Percentiles rank a stretch among this genome's conserved stretches.
Evolutionary conservation across 2,113 vertebrate genomes (phyloP).

Genomic region (Tursiops truncatus): DNA sequence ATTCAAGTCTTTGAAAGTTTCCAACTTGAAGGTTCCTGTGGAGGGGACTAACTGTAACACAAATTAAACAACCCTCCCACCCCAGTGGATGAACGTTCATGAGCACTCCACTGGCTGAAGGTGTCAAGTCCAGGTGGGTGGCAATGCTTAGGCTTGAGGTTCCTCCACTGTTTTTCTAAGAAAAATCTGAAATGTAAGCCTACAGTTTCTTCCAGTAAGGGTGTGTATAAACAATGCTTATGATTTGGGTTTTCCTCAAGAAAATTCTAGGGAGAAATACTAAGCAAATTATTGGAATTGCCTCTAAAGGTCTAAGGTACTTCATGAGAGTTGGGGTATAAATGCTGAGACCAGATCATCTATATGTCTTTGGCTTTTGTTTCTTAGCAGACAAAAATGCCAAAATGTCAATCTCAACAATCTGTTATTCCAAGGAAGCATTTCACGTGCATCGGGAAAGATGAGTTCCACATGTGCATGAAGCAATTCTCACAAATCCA

Average conservation of each 20-base stretch:
- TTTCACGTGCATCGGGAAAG: background rate
- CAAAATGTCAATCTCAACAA: background rate
- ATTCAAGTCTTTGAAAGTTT: too few species aligned
- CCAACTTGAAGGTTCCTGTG: too few species aligned
- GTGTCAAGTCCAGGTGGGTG: accelerated
- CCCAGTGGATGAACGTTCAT: accelerated
- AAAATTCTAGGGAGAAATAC: background rate
- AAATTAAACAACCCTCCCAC: background rate
- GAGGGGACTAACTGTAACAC: too few species aligned
- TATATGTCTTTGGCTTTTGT: background rate
- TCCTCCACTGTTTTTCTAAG: too few species aligned
- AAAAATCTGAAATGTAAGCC: background rate
- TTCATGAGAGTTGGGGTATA: accelerated
- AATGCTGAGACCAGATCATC: background rate
- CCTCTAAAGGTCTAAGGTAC: background rate
- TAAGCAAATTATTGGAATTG: background rate
- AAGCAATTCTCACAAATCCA: background rate
- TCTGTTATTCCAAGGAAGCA: background rate
- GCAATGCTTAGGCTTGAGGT: too few species aligned
- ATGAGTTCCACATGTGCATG: background rate
- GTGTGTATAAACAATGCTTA: background rate
- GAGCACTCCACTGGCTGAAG: accelerated
- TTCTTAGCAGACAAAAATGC: background rate
- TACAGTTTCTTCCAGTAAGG: background rate
- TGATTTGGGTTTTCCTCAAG: too few species aligned